A percentile compares a stretch with the other conserved stretches of the same genome.
Evolutionary conservation across 2,113 vertebrate genomes (phyloP).

Genomic region (Bubo blakistoni): DNA sequence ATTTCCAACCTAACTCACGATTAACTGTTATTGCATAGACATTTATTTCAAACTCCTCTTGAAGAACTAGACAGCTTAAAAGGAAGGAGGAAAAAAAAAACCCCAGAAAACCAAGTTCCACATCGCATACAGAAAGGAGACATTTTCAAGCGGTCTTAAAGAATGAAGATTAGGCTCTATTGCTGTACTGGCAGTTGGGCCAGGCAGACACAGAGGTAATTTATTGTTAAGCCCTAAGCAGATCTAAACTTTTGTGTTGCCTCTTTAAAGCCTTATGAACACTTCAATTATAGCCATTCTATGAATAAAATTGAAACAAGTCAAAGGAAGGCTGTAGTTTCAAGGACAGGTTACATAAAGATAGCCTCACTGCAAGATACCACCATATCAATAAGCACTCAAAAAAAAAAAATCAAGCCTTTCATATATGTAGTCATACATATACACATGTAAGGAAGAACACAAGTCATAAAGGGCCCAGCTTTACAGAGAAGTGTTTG

Average conservation of each 20-base stretch:
- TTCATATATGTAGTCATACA: background rate
- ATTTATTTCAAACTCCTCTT: background rate
- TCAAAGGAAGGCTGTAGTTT: conserved; percentile 27
- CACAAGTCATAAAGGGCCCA: accelerated
- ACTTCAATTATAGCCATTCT: conserved; percentile 29
- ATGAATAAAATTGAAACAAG: conserved; percentile 25
- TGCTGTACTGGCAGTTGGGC: background rate
- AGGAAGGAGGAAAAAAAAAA: background rate
- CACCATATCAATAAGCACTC: conserved; percentile 3
- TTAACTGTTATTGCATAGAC: background rate
- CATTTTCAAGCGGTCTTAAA: background rate
- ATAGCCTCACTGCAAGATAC: background rate
- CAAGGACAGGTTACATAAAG: conserved; percentile 17
- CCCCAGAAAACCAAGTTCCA: background rate
- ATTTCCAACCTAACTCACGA: background rate
- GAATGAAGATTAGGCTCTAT: background rate
- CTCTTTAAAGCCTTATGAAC: conserved; percentile 23
- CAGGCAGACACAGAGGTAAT: background rate
- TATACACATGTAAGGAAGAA: background rate
- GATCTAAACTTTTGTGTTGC: conserved; percentile 16
- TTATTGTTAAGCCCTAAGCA: conserved; percentile 10
- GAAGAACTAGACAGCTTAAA: background rate
- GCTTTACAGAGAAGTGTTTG: background rate
- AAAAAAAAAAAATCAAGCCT: background rate
- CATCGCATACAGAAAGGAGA: background rate